These are phyloP conservation scores for Plagodis dolabraria DNA, from an alignment of 2,888 invertebrate species.

Conservation along the genomic window DNA sequence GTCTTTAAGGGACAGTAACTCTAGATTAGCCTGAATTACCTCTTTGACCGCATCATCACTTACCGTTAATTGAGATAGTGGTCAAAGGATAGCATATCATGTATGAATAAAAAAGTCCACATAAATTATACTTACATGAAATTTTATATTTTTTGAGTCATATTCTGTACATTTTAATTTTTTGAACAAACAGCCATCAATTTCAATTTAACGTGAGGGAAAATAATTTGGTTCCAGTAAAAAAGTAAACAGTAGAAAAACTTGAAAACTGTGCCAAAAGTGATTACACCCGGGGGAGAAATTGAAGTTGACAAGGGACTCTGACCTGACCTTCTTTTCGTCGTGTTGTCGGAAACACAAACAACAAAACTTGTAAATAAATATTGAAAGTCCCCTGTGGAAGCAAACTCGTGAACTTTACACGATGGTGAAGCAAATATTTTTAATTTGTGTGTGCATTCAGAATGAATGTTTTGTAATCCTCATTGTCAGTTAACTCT, in stretches of 20 bases:
- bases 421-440: conserved; percentile 3
- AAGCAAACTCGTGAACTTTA: conserved; percentile 14
- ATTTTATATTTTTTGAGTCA: no score
- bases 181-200: no score
- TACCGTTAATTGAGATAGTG: no score
- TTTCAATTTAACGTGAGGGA: no score
- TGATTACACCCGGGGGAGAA: conserved; percentile 18
- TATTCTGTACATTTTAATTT: no score
- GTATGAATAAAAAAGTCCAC: no score
- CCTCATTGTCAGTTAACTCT: no score
- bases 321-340: conserved; percentile 3
- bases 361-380: conserved; percentile 25
- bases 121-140: no score
- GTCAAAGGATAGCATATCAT: no score
- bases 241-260: conserved; percentile 8
- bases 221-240: not conserved
- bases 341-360: conserved; percentile 15
- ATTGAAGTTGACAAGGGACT: conserved; percentile 20
- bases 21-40: no score
- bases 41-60: no score
- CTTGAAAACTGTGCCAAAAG: conserved; percentile 21
- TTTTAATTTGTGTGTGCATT: not conserved
- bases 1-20: no score
- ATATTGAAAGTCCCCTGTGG: conserved; percentile 16
- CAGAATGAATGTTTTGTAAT: not conserved